Conservation (phyloP, 2,797 vertebrate genomes). For the Gallinago nigripennis region DNA sequence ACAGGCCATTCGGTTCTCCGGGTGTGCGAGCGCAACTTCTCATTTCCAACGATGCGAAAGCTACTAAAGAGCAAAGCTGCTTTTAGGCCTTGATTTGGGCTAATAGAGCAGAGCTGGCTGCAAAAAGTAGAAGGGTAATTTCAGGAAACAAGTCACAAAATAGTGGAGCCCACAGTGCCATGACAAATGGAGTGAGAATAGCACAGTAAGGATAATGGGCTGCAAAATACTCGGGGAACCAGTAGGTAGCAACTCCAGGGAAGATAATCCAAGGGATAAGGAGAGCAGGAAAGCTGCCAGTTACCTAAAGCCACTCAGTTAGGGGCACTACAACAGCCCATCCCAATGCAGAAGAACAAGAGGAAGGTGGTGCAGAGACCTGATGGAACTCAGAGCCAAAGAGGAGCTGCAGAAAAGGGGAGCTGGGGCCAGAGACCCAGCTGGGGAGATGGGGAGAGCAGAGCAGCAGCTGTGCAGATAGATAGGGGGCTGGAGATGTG, state of each 20-base stretch:
- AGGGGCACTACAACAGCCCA: background rate
- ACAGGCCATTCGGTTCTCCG: background rate
- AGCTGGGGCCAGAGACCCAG: background rate
- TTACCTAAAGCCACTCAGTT: rapidly evolving
- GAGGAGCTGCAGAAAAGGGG: background rate
- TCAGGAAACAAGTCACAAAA: background rate
- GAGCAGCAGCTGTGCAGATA: rapidly evolving
- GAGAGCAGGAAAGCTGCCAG: background rate
- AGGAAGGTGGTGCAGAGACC: background rate
- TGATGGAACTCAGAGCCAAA: background rate
- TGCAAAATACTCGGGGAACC: background rate
- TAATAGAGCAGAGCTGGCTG: background rate
- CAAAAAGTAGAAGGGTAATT: background rate
- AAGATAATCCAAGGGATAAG: background rate
- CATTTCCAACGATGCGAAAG: rapidly evolving
- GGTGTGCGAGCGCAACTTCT: background rate
- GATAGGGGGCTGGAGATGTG: rapidly evolving
- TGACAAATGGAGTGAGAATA: background rate
- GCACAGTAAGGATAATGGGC: background rate
- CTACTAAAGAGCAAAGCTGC: background rate
- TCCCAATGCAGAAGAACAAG: background rate
- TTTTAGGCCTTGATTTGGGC: background rate
- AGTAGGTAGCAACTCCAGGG: background rate
- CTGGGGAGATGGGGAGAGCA: rapidly evolving
- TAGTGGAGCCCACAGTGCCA: background rate